Evolutionary conservation across 2,888 invertebrate genomes (phyloP).

Genomic region (Crepidodera aurea): DNA sequence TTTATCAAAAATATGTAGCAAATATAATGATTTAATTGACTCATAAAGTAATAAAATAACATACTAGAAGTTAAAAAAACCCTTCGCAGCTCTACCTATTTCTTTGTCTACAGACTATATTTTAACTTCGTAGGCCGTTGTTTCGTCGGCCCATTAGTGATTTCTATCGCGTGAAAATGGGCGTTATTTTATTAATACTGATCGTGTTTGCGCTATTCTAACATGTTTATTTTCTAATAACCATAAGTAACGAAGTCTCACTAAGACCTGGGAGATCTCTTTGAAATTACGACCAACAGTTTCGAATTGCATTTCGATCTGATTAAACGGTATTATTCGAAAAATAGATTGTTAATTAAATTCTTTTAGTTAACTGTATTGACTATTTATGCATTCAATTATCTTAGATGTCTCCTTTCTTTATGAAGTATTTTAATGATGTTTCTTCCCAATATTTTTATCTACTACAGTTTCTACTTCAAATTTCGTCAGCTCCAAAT

Average conservation of each 20-base stretch:
- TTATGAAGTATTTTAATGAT: no score
- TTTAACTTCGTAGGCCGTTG: slow-evolving; percentile 9
- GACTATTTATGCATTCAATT: no score
- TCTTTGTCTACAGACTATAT: background rate
- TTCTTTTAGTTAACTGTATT: no score
- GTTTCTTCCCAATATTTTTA: no score
- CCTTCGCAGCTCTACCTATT: background rate
- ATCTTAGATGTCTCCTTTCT: no score
- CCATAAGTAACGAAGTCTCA: slow-evolving; percentile 40
- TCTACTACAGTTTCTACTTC: no score
- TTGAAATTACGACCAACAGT: slow-evolving; percentile 11
- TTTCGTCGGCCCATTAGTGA: slow-evolving; percentile 22
- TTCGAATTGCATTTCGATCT: background rate
- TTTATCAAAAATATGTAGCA: no score
- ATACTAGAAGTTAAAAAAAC: no score
- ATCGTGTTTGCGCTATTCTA: slow-evolving; percentile 42
- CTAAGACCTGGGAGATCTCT: slow-evolving; percentile 35
- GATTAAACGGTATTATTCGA: slow-evolving; percentile 1
- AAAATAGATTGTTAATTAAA: slow-evolving; percentile 4
- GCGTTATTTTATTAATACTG: slow-evolving; percentile 43
- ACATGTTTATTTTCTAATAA: slow-evolving; percentile 44
- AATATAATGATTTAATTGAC: no score
- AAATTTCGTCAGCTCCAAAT: no score
- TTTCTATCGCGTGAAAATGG: slow-evolving; percentile 33
- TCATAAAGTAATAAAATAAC: no score